These are phyloP conservation scores for Papilio helenus DNA, from an alignment of 1,140 invertebrate genomes.

Conservation along the genomic window DNA sequence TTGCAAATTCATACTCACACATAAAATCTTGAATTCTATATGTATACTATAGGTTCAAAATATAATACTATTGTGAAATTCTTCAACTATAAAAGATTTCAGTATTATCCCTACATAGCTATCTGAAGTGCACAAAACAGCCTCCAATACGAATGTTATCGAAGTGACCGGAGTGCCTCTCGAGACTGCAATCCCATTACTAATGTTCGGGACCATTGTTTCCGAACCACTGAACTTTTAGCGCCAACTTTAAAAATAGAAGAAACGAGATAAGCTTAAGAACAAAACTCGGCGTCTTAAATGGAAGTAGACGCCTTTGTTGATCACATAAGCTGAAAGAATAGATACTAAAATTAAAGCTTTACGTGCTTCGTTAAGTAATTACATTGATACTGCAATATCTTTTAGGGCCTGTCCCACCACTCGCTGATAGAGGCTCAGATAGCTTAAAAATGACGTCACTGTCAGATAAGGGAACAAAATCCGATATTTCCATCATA, in stretches of 20 bases:
- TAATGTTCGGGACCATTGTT: constrained; percentile 58
- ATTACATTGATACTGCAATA: neutral
- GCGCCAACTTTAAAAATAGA: constrained; percentile 47
- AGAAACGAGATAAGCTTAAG: constrained; percentile 50
- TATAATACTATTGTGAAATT: constrained; percentile 1
- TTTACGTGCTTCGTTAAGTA: neutral
- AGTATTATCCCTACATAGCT: constrained; percentile 5
- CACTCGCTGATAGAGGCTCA: too few species aligned
- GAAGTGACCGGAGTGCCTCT: constrained; percentile 45
- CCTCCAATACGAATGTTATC: constrained; percentile 44
- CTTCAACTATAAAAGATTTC: neutral
- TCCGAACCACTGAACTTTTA: constrained; percentile 46
- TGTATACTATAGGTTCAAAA: neutral
- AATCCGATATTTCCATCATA: too few species aligned
- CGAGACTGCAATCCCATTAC: constrained; percentile 51
- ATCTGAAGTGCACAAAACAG: constrained; percentile 5
- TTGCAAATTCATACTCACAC: too few species aligned
- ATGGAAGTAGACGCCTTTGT: constrained; percentile 46
- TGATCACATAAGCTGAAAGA: constrained; percentile 31
- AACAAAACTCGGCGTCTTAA: constrained; percentile 53
- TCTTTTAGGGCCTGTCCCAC: too few species aligned
- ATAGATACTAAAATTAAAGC: constrained; percentile 28
- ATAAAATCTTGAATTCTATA: neutral
- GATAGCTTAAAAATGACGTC: too few species aligned
- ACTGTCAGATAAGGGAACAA: too few species aligned